Percentiles rank a stretch among this genome's conserved stretches.
phyloP scores from a whole-genome alignment of 2,888 invertebrate species.

The Acanthosepion esculentum region DNA sequence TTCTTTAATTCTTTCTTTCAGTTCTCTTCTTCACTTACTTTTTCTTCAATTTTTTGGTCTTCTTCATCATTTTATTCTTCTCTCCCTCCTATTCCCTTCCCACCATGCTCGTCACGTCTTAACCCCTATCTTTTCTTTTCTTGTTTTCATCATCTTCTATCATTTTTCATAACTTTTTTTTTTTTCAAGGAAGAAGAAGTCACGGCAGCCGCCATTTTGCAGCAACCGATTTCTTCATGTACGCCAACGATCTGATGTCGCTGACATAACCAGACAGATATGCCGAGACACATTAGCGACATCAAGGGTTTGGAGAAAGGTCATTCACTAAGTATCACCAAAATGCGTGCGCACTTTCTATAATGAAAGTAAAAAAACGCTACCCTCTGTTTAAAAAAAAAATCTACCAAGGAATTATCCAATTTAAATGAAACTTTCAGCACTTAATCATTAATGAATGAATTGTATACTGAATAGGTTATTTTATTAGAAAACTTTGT shows the following conservation, averaged over 20 bases:
- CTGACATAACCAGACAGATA: neutral
- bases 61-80: neutral
- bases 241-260: neutral
- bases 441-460: too few species aligned
- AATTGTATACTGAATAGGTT: too few species aligned
- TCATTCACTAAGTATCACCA: neutral
- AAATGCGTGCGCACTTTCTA: too few species aligned
- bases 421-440: too few species aligned
- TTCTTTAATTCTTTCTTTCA: neutral
- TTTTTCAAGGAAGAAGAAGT: neutral
- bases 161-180: too few species aligned
- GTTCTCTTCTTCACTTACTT: neutral
- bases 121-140: too few species aligned
- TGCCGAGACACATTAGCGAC: slow-evolving; percentile 16
- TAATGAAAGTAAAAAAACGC: neutral
- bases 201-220: neutral
- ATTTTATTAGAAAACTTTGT: too few species aligned
- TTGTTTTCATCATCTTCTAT: too few species aligned
- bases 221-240: slow-evolving; percentile 10
- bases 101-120: too few species aligned
- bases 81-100: neutral
- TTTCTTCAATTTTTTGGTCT: neutral
- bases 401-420: too few species aligned
- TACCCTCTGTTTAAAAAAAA: neutral
- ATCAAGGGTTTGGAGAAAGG: neutral